Percentiles rank a stretch among this genome's conserved stretches.
Conservation (phyloP, 2,888 invertebrate species). For the Spatulosminthurus flaviceps region DNA sequence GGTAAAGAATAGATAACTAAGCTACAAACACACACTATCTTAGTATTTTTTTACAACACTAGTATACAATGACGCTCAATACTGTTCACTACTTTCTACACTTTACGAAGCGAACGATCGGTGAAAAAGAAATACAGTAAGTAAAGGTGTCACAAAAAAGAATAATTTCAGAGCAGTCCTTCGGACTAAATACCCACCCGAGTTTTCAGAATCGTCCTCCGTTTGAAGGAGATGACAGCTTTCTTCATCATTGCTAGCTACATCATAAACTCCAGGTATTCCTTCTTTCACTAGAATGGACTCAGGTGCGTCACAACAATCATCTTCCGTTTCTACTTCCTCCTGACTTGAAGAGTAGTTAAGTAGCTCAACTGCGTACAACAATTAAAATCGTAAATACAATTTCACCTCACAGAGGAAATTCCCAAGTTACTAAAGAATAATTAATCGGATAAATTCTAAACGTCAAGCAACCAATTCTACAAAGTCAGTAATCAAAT, state of each 20-base stretch:
- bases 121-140: no score
- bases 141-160: no score
- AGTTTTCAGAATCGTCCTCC: conserved; percentile 63
- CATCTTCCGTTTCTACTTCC: conserved; percentile 63
- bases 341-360: conserved; percentile 64
- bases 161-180: no score
- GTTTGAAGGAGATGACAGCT: conserved; percentile 63
- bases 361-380: conserved; percentile 55
- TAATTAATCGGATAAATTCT: background rate
- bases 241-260: conserved; percentile 63
- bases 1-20: no score
- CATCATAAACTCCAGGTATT: conserved; percentile 60
- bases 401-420: background rate
- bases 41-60: no score
- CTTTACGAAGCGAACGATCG: no score
- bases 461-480: conserved; percentile 15
- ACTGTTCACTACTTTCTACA: no score
- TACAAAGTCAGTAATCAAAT: conserved; percentile 18
- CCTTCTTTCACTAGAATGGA: conserved; percentile 61
- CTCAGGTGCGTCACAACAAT: conserved; percentile 59
- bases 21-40: no score
- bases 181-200: conserved; percentile 48
- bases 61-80: no score
- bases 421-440: background rate
- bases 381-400: background rate